Evolutionary conservation across 2,797 vertebrate species (phyloP), one percentile per base, ranked within the genome.

Genomic region (Nothura maculosa): DNA sequence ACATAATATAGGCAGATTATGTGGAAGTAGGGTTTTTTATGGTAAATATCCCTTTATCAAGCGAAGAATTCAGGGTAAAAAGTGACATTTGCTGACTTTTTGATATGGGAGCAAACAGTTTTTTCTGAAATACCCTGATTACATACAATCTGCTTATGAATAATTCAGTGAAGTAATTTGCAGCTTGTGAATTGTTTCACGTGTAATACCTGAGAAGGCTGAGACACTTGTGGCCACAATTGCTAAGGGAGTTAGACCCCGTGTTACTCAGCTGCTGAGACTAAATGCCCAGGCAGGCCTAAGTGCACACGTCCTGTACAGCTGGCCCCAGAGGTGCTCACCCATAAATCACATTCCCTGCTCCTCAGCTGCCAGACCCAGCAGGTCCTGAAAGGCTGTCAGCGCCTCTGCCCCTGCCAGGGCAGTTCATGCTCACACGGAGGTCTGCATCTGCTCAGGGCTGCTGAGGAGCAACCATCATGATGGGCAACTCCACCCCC

Each of bases 71-170:
- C 25, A 4, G 30, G 43, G 57, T 57, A 24, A 74, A 87, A 28
- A 92, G 27, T 45, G 77, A 69, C 61, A 72, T 82, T 88, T 90
- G 68, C 62, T 90, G 64, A 15, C 63, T 88, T 95, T 80, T 81
- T 85, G 57, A 57, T 86, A 60, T 2, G n/a, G 38, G 67, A 95
- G 68, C 43, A 75, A 87, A 91, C 14, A 66, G 55, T 47, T 91
- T 61, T 88, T 91, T 57, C 67, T 85, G 72, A 84, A 88, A 87
- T 72, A 58, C 40, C 84, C 84, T 61, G 63, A 91, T 93, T 87
- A 32, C 16, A 32, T 64, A 57, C 58, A 87, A 61, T 92, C 78
- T 90, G 63, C 48, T 58, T 74, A 74, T 80, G 68, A 92, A 89
- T 91, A 88, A 85, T 82, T 91, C 72, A 62, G 30, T 57, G 84